Evolutionary conservation across 2,113 vertebrate species (phyloP).

Genomic region (Montifringilla adamsi): DNA sequence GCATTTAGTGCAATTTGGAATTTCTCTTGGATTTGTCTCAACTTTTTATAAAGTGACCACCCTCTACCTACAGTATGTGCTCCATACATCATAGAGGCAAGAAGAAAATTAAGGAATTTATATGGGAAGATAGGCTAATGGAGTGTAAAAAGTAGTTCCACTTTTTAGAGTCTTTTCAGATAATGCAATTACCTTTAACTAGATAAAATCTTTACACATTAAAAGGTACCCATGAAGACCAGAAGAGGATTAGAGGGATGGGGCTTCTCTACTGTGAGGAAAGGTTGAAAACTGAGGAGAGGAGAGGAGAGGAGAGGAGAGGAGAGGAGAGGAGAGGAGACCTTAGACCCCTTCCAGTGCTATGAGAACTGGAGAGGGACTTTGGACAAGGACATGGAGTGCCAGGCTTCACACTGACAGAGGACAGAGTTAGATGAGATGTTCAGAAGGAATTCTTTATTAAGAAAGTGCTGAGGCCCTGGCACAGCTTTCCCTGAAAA

Average conservation of each 20-base stretch:
- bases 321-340: no score
- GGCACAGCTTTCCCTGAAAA: not conserved
- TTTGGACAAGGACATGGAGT: not conserved
- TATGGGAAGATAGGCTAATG: not conserved
- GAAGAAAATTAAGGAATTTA: not conserved
- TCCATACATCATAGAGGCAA: rapidly evolving
- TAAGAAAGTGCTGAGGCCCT: not conserved
- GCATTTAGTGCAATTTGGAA: not conserved
- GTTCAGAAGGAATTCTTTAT: not conserved
- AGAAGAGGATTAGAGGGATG: not conserved
- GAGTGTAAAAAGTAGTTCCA: not conserved
- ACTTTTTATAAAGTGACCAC: not conserved
- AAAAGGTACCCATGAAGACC: not conserved
- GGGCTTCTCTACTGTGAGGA: not conserved
- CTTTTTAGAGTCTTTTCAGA: not conserved
- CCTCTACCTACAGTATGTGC: not conserved
- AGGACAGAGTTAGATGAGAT: not conserved
- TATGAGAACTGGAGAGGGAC: not conserved
- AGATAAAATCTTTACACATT: not conserved
- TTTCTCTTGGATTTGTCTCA: not conserved
- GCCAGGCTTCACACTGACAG: not conserved
- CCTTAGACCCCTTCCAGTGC: not conserved
- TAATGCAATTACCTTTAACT: not conserved
- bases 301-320: no score
- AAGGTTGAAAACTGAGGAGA: not conserved